phyloP scores from a whole-genome alignment of 2,888 invertebrate genomes.

The Halictus ligatus region DNA sequence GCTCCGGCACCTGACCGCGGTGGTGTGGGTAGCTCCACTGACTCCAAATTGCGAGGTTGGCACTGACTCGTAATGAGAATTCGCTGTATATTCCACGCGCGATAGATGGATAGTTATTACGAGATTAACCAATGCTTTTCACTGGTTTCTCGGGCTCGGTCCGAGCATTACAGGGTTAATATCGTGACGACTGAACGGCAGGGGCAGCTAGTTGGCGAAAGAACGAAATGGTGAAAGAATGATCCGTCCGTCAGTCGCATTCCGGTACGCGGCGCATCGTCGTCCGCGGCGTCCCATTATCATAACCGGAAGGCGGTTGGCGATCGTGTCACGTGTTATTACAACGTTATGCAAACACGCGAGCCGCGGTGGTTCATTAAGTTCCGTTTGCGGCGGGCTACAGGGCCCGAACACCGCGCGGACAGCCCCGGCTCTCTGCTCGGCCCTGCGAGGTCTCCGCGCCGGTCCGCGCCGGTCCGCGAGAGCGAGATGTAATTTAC shows the following conservation, averaged over 20 bases:
- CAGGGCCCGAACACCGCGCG: constrained; percentile 10
- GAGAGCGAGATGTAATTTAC: constrained; percentile 71
- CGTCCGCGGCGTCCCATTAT: constrained; percentile 33
- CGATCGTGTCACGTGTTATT: constrained; percentile 46
- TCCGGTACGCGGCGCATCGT: background rate
- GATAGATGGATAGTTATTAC: too few relatives aligned
- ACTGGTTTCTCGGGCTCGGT: background rate
- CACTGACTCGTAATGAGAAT: too few relatives aligned
- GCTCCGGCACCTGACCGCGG: too few relatives aligned
- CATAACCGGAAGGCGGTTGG: constrained; percentile 52
- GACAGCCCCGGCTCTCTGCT: background rate
- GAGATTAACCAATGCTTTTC: background rate
- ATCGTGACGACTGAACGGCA: background rate
- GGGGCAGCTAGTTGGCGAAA: background rate
- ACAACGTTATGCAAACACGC: constrained; percentile 51
- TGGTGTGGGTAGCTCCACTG: too few relatives aligned
- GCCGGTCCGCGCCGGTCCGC: background rate
- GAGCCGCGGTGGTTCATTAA: constrained; percentile 43
- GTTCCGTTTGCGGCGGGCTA: constrained; percentile 17
- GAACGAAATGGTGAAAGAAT: background rate
- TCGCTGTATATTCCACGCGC: too few relatives aligned
- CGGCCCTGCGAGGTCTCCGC: background rate
- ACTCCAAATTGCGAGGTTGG: too few relatives aligned
- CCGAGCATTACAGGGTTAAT: too few relatives aligned
- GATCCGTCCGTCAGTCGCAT: background rate